Evolutionary conservation across 2,797 vertebrate genomes (phyloP).

Genomic region (Tachyglossus aculeatus): DNA sequence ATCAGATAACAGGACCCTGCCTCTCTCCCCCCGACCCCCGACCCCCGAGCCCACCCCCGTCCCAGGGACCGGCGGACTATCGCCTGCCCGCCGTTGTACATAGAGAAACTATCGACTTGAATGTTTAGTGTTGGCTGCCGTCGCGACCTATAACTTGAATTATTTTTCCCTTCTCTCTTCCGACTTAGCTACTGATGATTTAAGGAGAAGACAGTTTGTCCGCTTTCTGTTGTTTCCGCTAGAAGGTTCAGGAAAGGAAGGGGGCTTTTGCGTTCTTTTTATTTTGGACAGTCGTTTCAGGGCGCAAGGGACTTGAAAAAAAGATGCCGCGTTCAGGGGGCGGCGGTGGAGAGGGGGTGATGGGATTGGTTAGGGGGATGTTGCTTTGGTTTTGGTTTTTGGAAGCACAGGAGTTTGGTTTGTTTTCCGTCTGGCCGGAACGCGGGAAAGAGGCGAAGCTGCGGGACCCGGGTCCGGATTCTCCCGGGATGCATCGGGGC

Average conservation of each 20-base stretch:
- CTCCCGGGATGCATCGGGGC: slow-evolving; percentile 26
- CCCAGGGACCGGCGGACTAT: slow-evolving; percentile 71
- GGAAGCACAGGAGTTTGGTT: not conserved
- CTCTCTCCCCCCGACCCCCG: slow-evolving; percentile 1
- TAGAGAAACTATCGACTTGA: slow-evolving; percentile 83
- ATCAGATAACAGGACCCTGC: slow-evolving; percentile 85
- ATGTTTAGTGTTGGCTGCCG: slow-evolving; percentile 86
- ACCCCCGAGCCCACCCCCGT: not conserved
- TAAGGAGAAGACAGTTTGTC: slow-evolving; percentile 58
- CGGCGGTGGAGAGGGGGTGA: slow-evolving; percentile 36
- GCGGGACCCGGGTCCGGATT: slow-evolving; percentile 23
- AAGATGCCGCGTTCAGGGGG: slow-evolving; percentile 25
- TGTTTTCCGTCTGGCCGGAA: not conserved
- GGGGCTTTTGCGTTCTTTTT: slow-evolving; percentile 36
- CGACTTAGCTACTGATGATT: slow-evolving; percentile 63
- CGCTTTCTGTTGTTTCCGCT: slow-evolving; percentile 36
- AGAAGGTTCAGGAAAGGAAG: slow-evolving; percentile 49
- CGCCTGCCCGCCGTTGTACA: slow-evolving; percentile 83
- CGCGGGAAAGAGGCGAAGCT: not conserved
- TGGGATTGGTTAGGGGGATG: slow-evolving; percentile 31
- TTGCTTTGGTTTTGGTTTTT: not conserved
- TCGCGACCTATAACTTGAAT: slow-evolving; percentile 76
- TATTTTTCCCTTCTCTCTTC: slow-evolving; percentile 59
- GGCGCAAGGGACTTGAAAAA: slow-evolving; percentile 22
- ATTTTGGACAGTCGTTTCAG: slow-evolving; percentile 38